Evolutionary conservation across 2,797 vertebrate genomes (phyloP), one percentile per base, ranked within the genome.

Genomic region (Scolopax bukidnonensis): DNA sequence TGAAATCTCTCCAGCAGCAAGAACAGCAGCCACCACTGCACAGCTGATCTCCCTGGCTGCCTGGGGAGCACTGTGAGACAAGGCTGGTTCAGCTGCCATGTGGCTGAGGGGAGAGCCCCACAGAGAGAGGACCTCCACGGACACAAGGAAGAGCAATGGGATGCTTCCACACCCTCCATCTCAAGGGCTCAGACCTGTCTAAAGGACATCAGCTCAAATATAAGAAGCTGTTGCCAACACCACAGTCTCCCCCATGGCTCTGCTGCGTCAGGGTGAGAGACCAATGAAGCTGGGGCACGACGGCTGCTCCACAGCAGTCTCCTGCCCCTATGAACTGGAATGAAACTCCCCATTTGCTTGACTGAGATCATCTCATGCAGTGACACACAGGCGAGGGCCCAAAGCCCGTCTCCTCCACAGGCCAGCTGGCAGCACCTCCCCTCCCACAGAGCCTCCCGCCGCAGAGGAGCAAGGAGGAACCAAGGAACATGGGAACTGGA

Each of bases 391-490:
- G 32, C 1, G 1, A 79, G 57, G 63, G n/a, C 21, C 70, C 20
- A 43, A 40, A 50, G 47, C 18, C 23, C 1, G 1, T 18, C 32
- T 20, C 73, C 53, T 84, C 43, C 67, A 56, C 1, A 1, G 21
- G 12, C 45, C 50, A 73, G 45, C 38, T 12, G 9, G 40, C 33
- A 87, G 71, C 60, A 67, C 20, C 48, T 60, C 36, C 51, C 45
- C 65, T 71, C 48, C 33, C 65, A 19, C 38, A 50, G 53, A 70
- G 77, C 56, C 54, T 56, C 21, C 3, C 1, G 1, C 45, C 12
- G 38, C 9, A 4, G 0, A 0, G 32, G 23, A 4, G 3, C 4
- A 7, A 83, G 65, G 40, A 65, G 30, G 47, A 64, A n/a, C 11
- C 45, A 36, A 40, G 50, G 45, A 28, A 64, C 8, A 15, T 0